Evolutionary conservation across 2,113 vertebrate genomes (phyloP).

Genomic region (Physeter macrocephalus): DNA sequence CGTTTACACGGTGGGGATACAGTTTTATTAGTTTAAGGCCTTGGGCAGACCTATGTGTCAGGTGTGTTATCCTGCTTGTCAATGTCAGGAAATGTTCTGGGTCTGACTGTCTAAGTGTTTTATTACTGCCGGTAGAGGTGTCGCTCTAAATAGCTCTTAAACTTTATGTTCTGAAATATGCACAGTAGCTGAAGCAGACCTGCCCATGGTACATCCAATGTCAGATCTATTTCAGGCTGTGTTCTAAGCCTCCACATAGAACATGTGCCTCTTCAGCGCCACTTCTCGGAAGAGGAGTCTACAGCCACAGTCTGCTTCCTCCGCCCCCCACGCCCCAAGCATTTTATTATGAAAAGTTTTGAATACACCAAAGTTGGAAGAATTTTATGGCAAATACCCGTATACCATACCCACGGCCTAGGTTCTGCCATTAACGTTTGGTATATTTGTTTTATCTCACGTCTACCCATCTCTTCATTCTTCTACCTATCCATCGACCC

Average conservation of each 20-base stretch:
- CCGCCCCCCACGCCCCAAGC: background rate
- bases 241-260: background rate
- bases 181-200: background rate
- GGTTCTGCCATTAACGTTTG: background rate
- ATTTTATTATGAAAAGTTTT: background rate
- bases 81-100: background rate
- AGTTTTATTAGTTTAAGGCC: background rate
- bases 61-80: background rate
- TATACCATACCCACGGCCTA: too few species aligned
- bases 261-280: background rate
- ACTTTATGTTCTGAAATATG: background rate
- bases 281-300: background rate
- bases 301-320: background rate
- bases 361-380: background rate
- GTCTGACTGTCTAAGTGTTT: background rate
- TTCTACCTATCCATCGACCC: background rate
- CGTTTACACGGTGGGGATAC: background rate
- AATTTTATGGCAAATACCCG: background rate
- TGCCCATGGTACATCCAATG: rapidly evolving
- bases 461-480: background rate
- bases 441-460: background rate
- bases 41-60: background rate
- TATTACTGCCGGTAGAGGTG: background rate
- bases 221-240: background rate
- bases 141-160: background rate